Conservation (phyloP, 2,113 vertebrate genomes). For the Urocolius indicus region DNA sequence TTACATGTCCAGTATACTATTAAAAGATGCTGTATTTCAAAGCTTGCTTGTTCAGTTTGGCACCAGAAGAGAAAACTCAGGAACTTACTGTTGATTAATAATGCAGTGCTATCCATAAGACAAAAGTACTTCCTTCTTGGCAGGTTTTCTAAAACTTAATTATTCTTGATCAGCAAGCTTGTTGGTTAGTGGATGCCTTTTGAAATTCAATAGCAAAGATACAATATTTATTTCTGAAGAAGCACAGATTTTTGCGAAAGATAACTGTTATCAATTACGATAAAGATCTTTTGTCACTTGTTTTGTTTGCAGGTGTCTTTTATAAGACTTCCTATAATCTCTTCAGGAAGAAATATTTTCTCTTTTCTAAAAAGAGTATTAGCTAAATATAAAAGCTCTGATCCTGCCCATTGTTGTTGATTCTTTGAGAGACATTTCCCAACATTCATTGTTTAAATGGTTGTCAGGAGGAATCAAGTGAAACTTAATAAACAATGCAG, state of each 20-base stretch:
- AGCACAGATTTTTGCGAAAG: conserved; percentile 64
- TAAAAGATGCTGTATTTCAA: neutral
- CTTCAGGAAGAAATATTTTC: conserved; percentile 95
- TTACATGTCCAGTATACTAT: neutral
- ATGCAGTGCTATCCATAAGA: neutral
- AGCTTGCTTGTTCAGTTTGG: neutral
- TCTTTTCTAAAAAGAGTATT: conserved; percentile 88
- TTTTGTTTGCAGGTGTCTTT: conserved; percentile 95
- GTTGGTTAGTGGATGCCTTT: conserved; percentile 47
- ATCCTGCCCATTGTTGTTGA: conserved; percentile 88
- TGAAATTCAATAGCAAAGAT: conserved; percentile 29
- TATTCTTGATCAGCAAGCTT: neutral
- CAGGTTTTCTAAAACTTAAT: conserved; percentile 26
- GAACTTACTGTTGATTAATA: neutral
- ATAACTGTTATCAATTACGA: conserved; percentile 80
- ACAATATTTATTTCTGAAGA: conserved; percentile 26
- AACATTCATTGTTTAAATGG: conserved; percentile 97
- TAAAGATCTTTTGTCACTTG: conserved; percentile 87
- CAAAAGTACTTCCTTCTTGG: neutral
- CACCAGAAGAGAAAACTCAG: neutral
- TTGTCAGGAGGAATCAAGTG: conserved; percentile 97
- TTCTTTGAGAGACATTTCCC: conserved; percentile 91
- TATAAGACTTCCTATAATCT: conserved; percentile 86
- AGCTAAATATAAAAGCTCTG: conserved; percentile 88
- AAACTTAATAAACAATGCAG: conserved; percentile 91